phyloP scores from a whole-genome alignment of 2,113 vertebrate genomes.

The Oophaga pumilio region DNA sequence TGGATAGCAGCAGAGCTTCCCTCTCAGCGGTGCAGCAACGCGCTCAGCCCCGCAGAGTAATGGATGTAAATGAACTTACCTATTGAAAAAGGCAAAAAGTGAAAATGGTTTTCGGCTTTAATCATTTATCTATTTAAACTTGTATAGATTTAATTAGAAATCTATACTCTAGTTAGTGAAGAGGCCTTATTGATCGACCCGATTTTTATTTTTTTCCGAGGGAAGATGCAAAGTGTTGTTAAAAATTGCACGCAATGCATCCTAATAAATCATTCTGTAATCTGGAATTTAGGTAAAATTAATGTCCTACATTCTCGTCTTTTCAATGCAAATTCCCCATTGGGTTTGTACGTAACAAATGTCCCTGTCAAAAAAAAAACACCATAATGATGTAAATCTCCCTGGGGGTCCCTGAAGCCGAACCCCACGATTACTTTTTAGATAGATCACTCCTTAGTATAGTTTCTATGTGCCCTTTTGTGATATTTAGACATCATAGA shows the following conservation, averaged over 20 bases:
- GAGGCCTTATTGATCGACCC: slow-evolving; percentile 32
- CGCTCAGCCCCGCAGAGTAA: slow-evolving; percentile 34
- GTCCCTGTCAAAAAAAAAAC: not conserved
- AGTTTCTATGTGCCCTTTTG: no score
- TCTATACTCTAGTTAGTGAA: slow-evolving; percentile 54
- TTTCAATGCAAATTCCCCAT: not conserved
- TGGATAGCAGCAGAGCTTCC: slow-evolving; percentile 7
- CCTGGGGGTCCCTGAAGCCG: not conserved
- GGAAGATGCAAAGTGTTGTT: slow-evolving; percentile 7
- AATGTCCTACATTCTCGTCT: not conserved
- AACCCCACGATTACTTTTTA: not conserved
- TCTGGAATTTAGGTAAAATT: not conserved
- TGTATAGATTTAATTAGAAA: slow-evolving; percentile 56
- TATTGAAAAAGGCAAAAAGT: slow-evolving; percentile 53
- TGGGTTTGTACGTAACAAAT: not conserved
- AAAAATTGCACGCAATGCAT: slow-evolving; percentile 21
- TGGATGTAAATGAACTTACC: slow-evolving; percentile 55
- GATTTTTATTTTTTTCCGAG: slow-evolving; percentile 11
- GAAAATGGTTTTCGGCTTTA: slow-evolving; percentile 49
- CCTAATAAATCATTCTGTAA: slow-evolving; percentile 42
- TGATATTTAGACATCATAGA: no score
- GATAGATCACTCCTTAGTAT: not conserved
- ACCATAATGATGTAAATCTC: not conserved
- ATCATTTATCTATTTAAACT: slow-evolving; percentile 56
- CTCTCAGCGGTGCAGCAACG: slow-evolving; percentile 11